phyloP scores from a whole-genome alignment of 1,140 invertebrate species.

The Drosophila eugracilis region DNA sequence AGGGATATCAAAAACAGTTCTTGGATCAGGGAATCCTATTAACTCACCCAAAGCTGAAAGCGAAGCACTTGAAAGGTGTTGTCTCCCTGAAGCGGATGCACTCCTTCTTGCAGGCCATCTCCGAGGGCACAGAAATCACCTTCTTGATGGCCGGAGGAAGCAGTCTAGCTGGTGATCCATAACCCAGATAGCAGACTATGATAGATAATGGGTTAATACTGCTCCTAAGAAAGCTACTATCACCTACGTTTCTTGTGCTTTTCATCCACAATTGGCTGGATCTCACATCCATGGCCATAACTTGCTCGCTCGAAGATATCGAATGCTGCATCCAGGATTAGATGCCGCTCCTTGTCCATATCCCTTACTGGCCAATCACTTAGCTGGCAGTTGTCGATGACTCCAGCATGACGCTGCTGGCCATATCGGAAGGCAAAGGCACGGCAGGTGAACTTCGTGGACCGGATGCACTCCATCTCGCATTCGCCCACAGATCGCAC shows the following conservation, averaged over 20 bases:
- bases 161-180: slow-evolving; percentile 89
- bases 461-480: slow-evolving; percentile 89
- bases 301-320: slow-evolving; percentile 92
- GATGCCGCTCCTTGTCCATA: slow-evolving; percentile 86
- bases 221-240: too few relatives aligned
- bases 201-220: not conserved
- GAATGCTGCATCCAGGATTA: slow-evolving; percentile 87
- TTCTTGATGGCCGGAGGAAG: slow-evolving; percentile 88
- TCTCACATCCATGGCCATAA: slow-evolving; percentile 91
- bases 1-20: not conserved
- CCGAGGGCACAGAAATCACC: slow-evolving; percentile 87
- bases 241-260: slow-evolving; percentile 85
- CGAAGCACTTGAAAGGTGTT: slow-evolving; percentile 88
- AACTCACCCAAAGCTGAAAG: slow-evolving; percentile 89
- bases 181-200: slow-evolving; percentile 91
- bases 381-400: slow-evolving; percentile 89
- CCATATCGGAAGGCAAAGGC: slow-evolving; percentile 91
- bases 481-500: slow-evolving; percentile 90
- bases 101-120: slow-evolving; percentile 89
- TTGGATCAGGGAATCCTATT: fast-evolving
- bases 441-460: slow-evolving; percentile 89
- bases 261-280: slow-evolving; percentile 85
- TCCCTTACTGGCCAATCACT: slow-evolving; percentile 89
- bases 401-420: slow-evolving; percentile 87
- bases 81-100: slow-evolving; percentile 87